Conservation (phyloP, 2,797 vertebrate species). For the Sphenodon punctatus region DNA sequence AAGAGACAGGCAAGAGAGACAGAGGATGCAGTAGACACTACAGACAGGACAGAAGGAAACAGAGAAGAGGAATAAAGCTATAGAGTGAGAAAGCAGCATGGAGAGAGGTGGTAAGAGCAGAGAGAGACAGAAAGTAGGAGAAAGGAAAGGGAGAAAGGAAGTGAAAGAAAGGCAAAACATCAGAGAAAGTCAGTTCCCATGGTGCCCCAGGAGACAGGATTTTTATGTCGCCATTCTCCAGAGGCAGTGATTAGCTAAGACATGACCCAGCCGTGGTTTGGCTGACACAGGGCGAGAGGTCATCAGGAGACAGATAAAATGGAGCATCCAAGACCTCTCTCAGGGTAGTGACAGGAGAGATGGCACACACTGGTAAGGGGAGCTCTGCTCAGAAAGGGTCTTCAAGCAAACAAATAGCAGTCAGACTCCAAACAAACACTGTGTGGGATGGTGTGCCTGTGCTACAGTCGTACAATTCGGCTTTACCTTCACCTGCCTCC, state of each 20-base stretch:
- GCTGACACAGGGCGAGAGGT: slow-evolving; percentile 37
- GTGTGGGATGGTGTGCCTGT: too few species aligned
- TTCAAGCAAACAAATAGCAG: too few species aligned
- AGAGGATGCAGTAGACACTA: neutral
- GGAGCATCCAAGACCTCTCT: neutral
- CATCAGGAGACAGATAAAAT: slow-evolving; percentile 44
- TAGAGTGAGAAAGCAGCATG: too few species aligned
- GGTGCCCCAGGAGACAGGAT: neutral
- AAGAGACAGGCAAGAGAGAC: neutral
- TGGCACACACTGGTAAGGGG: too few species aligned
- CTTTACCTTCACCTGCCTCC: too few species aligned
- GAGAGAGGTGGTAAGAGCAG: neutral
- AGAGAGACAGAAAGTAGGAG: neutral
- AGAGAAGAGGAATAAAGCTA: neutral
- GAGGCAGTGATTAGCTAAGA: slow-evolving; percentile 37
- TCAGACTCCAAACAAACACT: too few species aligned
- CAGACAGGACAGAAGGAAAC: neutral
- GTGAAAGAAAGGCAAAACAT: too few species aligned
- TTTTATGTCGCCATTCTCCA: slow-evolving; percentile 2
- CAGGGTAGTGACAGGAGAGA: neutral
- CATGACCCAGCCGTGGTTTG: slow-evolving; percentile 43
- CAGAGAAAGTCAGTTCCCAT: neutral
- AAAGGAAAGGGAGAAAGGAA: neutral
- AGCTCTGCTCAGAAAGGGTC: too few species aligned
- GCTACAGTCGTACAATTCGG: too few species aligned